Evolutionary conservation across 2,113 vertebrate genomes (phyloP).

Genomic region (Nothobranchius furzeri): DNA sequence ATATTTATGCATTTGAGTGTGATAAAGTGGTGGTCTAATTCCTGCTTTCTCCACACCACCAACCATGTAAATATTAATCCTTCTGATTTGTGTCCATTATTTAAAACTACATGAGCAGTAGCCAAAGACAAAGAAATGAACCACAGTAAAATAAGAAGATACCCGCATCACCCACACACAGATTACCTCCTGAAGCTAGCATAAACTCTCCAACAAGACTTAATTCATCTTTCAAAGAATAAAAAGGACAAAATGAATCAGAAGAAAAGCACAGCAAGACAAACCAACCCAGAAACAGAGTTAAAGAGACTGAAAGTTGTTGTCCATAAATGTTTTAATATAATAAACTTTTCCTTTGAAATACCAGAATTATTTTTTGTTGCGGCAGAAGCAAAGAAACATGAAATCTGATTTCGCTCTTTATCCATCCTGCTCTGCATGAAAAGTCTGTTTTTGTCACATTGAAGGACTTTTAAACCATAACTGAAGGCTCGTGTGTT

Average conservation of each 20-base stretch:
- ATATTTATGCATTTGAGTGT: too few relatives aligned
- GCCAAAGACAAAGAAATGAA: too few relatives aligned
- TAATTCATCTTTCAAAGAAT: too few relatives aligned
- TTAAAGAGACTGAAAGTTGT: not conserved
- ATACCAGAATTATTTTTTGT: slow-evolving; percentile 21
- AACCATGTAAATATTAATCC: not conserved
- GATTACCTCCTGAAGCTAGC: too few relatives aligned
- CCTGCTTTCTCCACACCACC: not conserved
- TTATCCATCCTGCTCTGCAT: not conserved
- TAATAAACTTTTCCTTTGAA: slow-evolving; percentile 31
- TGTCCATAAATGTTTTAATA: slow-evolving; percentile 33
- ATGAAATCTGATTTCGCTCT: not conserved
- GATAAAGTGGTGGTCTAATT: not conserved
- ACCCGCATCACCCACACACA: too few relatives aligned
- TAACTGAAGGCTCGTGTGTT: not conserved
- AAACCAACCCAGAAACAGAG: not conserved
- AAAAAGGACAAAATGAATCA: not conserved
- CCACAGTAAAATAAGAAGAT: too few relatives aligned
- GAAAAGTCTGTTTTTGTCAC: not conserved
- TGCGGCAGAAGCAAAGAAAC: slow-evolving; percentile 7
- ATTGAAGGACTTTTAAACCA: not conserved
- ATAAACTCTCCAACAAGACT: too few relatives aligned
- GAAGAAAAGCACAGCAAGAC: not conserved
- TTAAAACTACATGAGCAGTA: too few relatives aligned
- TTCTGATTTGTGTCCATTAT: slow-evolving; percentile 24